Base-by-base conservation (phyloP, 2,797 vertebrate genomes). In the Nyctibius grandis region DNA sequence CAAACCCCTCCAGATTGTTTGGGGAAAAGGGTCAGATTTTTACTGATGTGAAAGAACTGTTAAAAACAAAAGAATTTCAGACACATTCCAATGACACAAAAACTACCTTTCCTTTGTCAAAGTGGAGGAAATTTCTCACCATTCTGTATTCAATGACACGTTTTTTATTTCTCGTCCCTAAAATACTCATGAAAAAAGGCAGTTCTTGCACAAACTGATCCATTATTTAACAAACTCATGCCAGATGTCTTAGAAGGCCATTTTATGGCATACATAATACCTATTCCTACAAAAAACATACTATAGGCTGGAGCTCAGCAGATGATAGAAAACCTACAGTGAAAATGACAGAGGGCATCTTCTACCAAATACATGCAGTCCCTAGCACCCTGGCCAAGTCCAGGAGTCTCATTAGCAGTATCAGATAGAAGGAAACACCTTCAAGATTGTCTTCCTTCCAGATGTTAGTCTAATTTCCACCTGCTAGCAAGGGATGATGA, bases 401-500 rank as follows among this genome's bases (percentile, higher is more conserved):
- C 45, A n/a, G 31, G 15, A 78, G 63, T 33, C 47, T 86, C 65
- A 57, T 85, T 75, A 88, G 25, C 34, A 81, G 34, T 11, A 85
- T 36, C 48, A 91, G 22, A 78, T 12, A 78, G 60, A 86, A 61
- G 18, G 34, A 93, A 93, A 91, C 82, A 78, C 61, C 79, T 78
- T 86, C 42, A 47, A 81, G 28, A 84, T 44, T 83, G 61, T 65
- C 50, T 73, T 69, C 15, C 44, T 88, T 78, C 28, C 64, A 84
- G 73, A 84, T 77, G 34, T 75, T 95, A 85, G 70, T 77, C 81
- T 77, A 57, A 60, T 96, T 91, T 95, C 42, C 25, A 89, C 56
- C 25, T 88, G 38, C 45, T 75, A 83, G 25, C 48, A 67, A 85
- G 15, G 18, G 53, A 82, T 68, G 40, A 89, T 85, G 53, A 94